Evolutionary conservation across 2,797 vertebrate genomes (phyloP).

Genomic region (Lepilemur ruficaudatus): DNA sequence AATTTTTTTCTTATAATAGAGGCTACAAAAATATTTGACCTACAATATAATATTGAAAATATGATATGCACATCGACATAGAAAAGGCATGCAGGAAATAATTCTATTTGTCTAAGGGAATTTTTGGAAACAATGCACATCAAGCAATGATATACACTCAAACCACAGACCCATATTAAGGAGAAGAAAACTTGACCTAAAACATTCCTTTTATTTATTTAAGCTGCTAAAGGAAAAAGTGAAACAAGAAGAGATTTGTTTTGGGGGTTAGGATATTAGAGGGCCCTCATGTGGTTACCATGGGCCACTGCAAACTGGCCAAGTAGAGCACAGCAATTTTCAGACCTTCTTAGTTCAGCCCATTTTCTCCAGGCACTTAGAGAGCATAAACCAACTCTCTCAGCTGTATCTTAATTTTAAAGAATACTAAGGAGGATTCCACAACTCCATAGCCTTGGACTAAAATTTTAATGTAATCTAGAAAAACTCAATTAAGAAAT

Average conservation of each 20-base stretch:
- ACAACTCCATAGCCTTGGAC: neutral
- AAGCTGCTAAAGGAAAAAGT: neutral
- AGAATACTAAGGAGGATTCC: neutral
- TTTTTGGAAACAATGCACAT: neutral
- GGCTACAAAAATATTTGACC: neutral
- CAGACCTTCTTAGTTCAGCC: neutral
- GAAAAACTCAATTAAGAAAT: neutral
- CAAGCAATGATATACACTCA: neutral
- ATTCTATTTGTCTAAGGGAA: neutral
- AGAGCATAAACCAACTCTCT: neutral
- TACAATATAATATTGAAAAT: neutral
- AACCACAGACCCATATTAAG: neutral
- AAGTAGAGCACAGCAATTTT: rapidly evolving
- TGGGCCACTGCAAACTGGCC: neutral
- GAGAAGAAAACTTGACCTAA: neutral
- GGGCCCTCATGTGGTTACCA: slow-evolving; percentile 68
- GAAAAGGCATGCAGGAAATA: neutral
- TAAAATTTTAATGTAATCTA: neutral
- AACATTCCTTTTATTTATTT: neutral
- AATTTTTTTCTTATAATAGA: slow-evolving; percentile 41
- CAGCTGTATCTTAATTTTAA: neutral
- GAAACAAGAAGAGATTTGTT: neutral
- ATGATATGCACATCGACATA: neutral
- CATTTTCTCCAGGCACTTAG: neutral
- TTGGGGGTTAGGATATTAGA: neutral